A percentile compares a stretch with the other conserved stretches of the same genome.
phyloP scores from a whole-genome alignment of 2,797 vertebrate genomes.

The Rhynchonycteris naso region DNA sequence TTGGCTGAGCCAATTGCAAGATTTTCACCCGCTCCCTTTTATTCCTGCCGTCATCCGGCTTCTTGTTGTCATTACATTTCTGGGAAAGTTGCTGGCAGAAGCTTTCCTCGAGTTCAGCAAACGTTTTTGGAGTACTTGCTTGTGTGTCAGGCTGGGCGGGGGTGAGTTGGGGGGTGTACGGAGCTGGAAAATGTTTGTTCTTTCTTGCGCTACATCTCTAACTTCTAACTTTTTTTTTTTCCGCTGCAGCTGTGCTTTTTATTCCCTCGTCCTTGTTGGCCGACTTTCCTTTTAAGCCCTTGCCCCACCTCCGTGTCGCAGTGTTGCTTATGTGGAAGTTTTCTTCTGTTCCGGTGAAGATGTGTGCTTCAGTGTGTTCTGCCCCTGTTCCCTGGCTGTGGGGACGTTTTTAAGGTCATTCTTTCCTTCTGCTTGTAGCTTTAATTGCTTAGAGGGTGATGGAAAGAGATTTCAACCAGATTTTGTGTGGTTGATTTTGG shows the following conservation, averaged over 20 bases:
- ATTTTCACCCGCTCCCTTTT: neutral
- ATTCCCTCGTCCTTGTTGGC: neutral
- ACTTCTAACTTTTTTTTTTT: neutral
- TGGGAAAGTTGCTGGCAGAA: constrained; percentile 66
- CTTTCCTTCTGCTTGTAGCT: constrained; percentile 25
- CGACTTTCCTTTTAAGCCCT: constrained; percentile 56
- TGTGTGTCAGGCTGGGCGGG: neutral
- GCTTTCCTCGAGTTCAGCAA: neutral
- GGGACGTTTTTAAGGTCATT: constrained; percentile 52
- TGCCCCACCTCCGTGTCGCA: constrained; percentile 16
- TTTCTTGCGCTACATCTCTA: neutral
- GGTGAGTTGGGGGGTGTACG: neutral
- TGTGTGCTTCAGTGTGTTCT: neutral
- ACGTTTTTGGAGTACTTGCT: neutral
- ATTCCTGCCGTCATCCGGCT: neutral
- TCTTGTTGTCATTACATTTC: constrained; percentile 42
- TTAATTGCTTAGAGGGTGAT: constrained; percentile 6
- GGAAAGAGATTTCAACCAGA: neutral
- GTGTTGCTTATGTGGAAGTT: constrained; percentile 60
- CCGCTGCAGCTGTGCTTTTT: constrained; percentile 39
- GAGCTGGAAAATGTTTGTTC: neutral
- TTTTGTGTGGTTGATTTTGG: constrained; percentile 30
- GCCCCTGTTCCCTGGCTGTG: neutral
- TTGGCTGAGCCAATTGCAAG: neutral
- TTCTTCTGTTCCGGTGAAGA: constrained; percentile 13